Percentiles rank a stretch among this genome's conserved stretches.
Conservation (phyloP, 2,113 vertebrate genomes). For the Zosterops hypoxanthus region DNA sequence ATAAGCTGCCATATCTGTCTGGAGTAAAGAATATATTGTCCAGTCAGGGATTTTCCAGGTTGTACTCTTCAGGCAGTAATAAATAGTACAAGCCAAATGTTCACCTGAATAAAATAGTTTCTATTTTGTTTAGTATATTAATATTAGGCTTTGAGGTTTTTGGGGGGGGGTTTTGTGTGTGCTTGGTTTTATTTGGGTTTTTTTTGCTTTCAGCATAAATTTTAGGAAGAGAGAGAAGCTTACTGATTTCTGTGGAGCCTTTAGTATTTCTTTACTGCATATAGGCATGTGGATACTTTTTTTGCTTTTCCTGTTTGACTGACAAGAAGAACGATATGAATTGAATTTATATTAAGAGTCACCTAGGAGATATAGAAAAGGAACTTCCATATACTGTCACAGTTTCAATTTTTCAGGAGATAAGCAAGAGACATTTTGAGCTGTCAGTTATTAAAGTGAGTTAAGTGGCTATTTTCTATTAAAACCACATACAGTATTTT, state of each 20-base stretch:
- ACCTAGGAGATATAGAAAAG: conserved; percentile 2
- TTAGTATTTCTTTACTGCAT: not conserved
- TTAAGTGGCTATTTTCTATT: not conserved
- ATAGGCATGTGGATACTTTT: not conserved
- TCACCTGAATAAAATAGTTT: not conserved
- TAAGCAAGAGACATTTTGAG: not conserved
- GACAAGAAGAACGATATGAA: not conserved
- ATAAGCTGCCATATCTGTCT: not conserved
- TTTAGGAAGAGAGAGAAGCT: not conserved
- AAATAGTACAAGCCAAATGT: not conserved
- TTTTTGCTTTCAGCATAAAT: not conserved
- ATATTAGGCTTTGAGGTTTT: not conserved
- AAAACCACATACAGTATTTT: not conserved
- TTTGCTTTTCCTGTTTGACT: not conserved
- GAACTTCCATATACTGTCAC: not conserved
- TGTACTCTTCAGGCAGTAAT: not conserved
- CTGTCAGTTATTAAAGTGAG: not conserved
- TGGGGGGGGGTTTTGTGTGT: too few relatives aligned
- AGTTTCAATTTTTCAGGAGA: conserved; percentile 25
- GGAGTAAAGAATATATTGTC: not conserved
- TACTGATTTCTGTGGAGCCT: not conserved
- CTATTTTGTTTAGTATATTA: not conserved
- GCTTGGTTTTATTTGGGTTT: not conserved
- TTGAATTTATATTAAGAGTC: conserved; percentile 20
- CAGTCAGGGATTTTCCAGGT: not conserved